Evolutionary conservation across 64 coral and sea anemone species (phyloP).

Genomic region (Trachythela sp.): DNA sequence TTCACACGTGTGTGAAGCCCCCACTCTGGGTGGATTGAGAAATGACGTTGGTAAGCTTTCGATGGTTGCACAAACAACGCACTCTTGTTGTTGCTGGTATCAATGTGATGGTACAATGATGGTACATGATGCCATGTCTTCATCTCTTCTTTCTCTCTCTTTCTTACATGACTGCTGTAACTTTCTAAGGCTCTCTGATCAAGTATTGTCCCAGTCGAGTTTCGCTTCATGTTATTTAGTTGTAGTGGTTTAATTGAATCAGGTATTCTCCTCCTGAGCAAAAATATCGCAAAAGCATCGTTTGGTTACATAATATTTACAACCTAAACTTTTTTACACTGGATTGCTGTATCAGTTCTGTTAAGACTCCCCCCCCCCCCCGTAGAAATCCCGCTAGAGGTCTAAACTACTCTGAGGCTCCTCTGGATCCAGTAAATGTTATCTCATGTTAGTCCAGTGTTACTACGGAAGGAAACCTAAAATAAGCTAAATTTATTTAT

Average conservation of each 20-base stretch:
- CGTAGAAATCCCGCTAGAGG: no score
- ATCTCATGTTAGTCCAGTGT: no score
- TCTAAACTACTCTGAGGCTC: no score
- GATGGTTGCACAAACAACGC: slow-evolving; percentile 76
- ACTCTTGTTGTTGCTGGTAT: slow-evolving; percentile 70
- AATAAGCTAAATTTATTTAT: no score
- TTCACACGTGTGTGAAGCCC: slow-evolving; percentile 61
- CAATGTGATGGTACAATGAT: slow-evolving; percentile 51
- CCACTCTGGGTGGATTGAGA: slow-evolving; percentile 97
- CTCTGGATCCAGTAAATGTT: no score
- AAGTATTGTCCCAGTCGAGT: not conserved
- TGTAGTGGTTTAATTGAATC: not conserved
- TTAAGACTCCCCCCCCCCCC: no score
- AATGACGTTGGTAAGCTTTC: slow-evolving; percentile 68
- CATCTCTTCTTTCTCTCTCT: slow-evolving; percentile 51
- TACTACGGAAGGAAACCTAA: no score
- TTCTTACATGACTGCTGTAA: slow-evolving; percentile 41
- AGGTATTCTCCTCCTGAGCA: not conserved
- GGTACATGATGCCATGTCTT: slow-evolving; percentile 97
- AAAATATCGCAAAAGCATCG: no score
- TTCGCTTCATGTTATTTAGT: not conserved
- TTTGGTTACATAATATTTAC: no score
- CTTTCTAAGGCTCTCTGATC: not conserved
- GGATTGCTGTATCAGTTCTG: no score
- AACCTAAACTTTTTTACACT: no score